Evolutionary conservation across 1,140 invertebrate species (phyloP).

Genomic region (Dryas iulia): DNA sequence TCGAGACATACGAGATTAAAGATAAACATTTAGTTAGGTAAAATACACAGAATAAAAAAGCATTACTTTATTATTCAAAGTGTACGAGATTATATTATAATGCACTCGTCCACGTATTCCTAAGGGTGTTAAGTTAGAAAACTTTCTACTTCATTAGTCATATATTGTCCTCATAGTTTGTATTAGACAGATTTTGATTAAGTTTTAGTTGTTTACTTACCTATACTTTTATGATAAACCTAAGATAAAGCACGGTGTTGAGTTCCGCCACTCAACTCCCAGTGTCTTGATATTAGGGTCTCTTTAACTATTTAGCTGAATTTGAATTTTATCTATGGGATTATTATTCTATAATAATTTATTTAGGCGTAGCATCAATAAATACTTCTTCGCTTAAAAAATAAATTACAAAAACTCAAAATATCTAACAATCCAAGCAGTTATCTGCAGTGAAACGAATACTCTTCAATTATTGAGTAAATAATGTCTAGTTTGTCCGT

Average conservation of each 20-base stretch:
- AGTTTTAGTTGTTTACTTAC: background rate
- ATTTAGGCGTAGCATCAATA: too few relatives aligned
- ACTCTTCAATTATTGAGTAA: background rate
- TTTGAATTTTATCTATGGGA: too few relatives aligned
- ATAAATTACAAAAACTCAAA: too few relatives aligned
- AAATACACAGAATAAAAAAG: background rate
- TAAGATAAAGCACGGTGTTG: too few relatives aligned
- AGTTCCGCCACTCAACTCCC: too few relatives aligned
- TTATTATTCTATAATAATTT: too few relatives aligned
- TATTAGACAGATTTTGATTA: background rate
- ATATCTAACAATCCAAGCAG: background rate
- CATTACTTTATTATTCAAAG: background rate
- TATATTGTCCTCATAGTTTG: background rate
- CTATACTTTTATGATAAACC: background rate
- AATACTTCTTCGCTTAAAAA: too few relatives aligned
- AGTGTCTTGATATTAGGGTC: too few relatives aligned
- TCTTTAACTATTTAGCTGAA: too few relatives aligned
- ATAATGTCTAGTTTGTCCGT: background rate
- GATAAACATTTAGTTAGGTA: background rate
- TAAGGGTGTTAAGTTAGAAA: background rate
- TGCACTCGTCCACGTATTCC: background rate
- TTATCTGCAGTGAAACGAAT: background rate
- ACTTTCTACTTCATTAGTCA: background rate
- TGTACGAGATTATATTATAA: background rate
- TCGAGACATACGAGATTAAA: background rate